These are phyloP conservation scores for Meta bourneti DNA, from an alignment of 2,888 invertebrate genomes.

Conservation along the genomic window DNA sequence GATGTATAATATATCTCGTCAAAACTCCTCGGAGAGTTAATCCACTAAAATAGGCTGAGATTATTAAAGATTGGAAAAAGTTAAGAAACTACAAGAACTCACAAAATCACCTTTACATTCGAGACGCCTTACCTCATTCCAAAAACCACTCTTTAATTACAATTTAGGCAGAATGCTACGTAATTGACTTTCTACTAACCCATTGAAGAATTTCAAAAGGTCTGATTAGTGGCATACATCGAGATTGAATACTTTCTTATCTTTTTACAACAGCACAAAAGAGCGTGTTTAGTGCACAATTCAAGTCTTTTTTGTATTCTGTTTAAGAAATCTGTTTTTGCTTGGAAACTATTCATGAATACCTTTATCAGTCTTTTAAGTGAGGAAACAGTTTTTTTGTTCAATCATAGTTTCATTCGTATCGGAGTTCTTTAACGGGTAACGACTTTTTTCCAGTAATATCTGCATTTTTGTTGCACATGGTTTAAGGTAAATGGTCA, in stretches of 20 bases:
- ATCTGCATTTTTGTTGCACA: too few species aligned
- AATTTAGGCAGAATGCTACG: not conserved
- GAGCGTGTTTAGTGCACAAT: not conserved
- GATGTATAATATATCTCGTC: too few species aligned
- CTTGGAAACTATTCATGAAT: slow-evolving; percentile 8
- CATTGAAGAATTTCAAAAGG: not conserved
- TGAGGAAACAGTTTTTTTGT: not conserved
- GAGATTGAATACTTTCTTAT: not conserved
- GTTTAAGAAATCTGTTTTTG: not conserved
- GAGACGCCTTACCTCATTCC: too few species aligned
- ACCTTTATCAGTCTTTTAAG: slow-evolving; percentile 9
- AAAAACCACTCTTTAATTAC: not conserved
- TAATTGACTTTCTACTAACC: slow-evolving; percentile 21
- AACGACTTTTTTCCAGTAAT: too few species aligned
- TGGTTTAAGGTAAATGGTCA: too few species aligned
- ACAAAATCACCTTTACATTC: not conserved
- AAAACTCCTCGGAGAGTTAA: too few species aligned
- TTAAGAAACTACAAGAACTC: too few species aligned
- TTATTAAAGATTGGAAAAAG: too few species aligned
- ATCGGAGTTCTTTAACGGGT: too few species aligned
- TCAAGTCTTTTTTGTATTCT: not conserved
- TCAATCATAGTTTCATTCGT: too few species aligned
- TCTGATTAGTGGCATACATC: not conserved
- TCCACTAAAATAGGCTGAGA: too few species aligned
- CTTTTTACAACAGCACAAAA: not conserved